Evolutionary conservation across 1,140 invertebrate genomes (phyloP).

Genomic region (Lysiphlebus fabarum): DNA sequence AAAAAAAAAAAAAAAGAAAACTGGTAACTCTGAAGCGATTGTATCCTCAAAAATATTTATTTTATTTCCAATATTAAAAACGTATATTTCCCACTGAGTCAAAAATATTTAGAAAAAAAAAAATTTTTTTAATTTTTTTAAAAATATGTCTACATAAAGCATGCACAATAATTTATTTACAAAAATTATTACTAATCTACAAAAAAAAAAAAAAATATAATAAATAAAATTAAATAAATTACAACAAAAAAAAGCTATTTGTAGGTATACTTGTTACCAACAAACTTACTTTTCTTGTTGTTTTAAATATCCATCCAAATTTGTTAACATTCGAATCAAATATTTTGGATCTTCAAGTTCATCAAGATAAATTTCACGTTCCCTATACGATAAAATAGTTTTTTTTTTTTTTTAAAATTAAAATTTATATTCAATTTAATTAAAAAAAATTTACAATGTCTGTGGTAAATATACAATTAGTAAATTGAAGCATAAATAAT

Average conservation of each 20-base stretch:
- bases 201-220: not conserved
- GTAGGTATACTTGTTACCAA: not conserved
- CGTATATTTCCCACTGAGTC: no score
- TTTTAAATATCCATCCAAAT: constrained; percentile 49
- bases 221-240: not conserved
- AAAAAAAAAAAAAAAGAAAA: no score
- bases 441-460: no score
- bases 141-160: no score
- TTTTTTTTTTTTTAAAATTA: no score
- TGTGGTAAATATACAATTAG: not conserved
- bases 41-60: no score
- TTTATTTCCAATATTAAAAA: no score
- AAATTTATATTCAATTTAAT: no score
- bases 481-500: not conserved
- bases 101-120: no score
- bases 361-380: constrained; percentile 47
- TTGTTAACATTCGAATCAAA: constrained; percentile 55
- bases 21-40: no score
- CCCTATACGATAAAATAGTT: not conserved
- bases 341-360: constrained; percentile 48
- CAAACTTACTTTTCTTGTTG: constrained; percentile 49
- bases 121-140: no score
- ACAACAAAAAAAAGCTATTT: not conserved
- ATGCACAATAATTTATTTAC: not conserved
- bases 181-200: not conserved